These are phyloP conservation scores for Microtus ochrogaster DNA, from an alignment of 2,113 vertebrate genomes.

Conservation along the genomic window DNA sequence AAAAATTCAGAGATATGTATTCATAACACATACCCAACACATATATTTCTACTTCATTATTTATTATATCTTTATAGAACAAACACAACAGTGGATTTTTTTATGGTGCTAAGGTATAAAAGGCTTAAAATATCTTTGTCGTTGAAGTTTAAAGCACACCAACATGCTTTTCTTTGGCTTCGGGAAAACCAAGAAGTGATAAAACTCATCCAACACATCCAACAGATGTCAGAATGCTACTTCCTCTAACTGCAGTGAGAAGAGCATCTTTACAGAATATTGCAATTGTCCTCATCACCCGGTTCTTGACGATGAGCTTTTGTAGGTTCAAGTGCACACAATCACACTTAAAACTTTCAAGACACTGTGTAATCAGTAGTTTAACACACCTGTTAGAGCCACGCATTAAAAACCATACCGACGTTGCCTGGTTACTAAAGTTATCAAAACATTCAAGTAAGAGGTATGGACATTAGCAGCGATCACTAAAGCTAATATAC, in stretches of 20 bases:
- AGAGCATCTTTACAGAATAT: not conserved
- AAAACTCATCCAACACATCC: not conserved
- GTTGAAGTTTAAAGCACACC: conserved; percentile 14
- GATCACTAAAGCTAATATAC: conserved; percentile 45
- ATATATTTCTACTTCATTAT: not conserved
- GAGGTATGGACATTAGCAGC: conserved; percentile 56
- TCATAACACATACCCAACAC: not conserved
- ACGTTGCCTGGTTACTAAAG: conserved; percentile 50
- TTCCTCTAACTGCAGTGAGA: conserved; percentile 27
- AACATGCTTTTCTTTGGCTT: not conserved
- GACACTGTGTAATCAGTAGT: conserved; percentile 68
- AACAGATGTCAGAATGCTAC: not conserved
- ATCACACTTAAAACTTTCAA: conserved; percentile 31
- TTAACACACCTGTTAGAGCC: conserved; percentile 43
- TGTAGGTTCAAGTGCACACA: not conserved
- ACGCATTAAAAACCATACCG: conserved; percentile 31
- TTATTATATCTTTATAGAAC: conserved; percentile 4
- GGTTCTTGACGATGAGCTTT: not conserved
- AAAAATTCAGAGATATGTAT: not conserved
- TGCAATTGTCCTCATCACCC: not conserved
- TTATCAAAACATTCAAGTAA: conserved; percentile 70
- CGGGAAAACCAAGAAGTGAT: not conserved
- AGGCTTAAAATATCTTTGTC: conserved; percentile 12
- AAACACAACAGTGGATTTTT: not conserved
- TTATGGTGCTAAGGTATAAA: not conserved